Evolutionary conservation across 2,888 invertebrate species (phyloP), one percentile per base, ranked within the genome.

Genomic region (Sicus ferrugineus): DNA sequence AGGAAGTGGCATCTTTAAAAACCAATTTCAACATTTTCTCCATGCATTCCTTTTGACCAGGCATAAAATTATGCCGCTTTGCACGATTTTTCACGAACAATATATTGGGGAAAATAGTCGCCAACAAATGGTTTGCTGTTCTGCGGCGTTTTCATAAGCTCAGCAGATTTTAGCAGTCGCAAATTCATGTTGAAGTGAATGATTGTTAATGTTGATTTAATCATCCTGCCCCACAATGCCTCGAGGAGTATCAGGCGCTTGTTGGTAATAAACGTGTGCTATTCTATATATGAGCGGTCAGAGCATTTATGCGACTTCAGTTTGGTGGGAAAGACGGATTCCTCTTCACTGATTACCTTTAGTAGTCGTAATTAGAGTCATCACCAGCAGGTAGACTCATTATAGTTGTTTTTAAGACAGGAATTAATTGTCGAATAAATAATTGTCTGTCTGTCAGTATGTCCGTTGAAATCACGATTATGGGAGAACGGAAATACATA

Each of bases 341-440:
- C 79, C 34, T 81, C 80, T 0, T 82, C 81, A 2, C 76, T 73
- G 48, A 85, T 80, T 42, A 82, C 63, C 31, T 79, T 78, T 16
- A 80, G n/a, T 80, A 78, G 28, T 83, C 78, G 31, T 74, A 77
- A 70, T 79, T 72, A 2, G 73, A 30, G 9, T 78, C 77, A 2
- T 87, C 88, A 23, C 92, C 90, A 2, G 92, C 90, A 48, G 98
- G 85, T 50, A 95, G 86, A 77, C 96, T 96, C 83, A 97, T 86
- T 72, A 98, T 88, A 63, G 94, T 94, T 4, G 97, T 97, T 86
- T 98, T 98, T n/a, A n/a, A n/a, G n/a, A n/a, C n/a, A n/a, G n/a
- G n/a, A n/a, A n/a, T n/a, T n/a, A n/a, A n/a, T n/a, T n/a, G n/a
- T n/a, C n/a, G n/a, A n/a, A n/a, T n/a, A n/a, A n/a, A n/a, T n/a